Base-by-base conservation (phyloP, 2,113 vertebrate species). In the Grantiella picta region DNA sequence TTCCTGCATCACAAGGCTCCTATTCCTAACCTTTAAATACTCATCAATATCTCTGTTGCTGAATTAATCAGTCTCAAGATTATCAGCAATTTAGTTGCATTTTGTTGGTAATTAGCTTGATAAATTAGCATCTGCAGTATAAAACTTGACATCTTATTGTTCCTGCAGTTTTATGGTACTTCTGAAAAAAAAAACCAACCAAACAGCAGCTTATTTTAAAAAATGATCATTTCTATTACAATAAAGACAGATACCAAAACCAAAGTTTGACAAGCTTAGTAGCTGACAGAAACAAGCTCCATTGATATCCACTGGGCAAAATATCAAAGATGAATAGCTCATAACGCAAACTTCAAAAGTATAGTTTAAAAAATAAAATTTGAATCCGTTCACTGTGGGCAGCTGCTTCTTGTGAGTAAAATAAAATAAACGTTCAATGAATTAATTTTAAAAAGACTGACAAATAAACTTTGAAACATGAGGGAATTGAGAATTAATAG, bases 71-170 rank as follows among this genome's bases (percentile, higher is more conserved):
- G 95, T 90, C 97, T 97, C 96, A 97, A 97, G 97, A 97, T 97
- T 98, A 98, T 98, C 97, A 97, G 97, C 94, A 98, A 97, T 97
- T 98, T 97, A 98, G 95, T 95, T 97, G 95, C 96, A 97, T 98
- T 98, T 98, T 97, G 97, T 97, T 98, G 96, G 97, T 97, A 98
- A 98, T 98, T 98, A 98, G 95, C 97, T 98, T 98, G 97, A 98
- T 98, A 98, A 98, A 98, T 98, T 98, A 98, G 97, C 96, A 97
- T 98, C 97, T 96, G 96, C 95, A 96, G 95, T 96, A 97, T 97
- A 97, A 98, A 98, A 98, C 90, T 97, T 97, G 97, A 97, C 96
- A 98, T 97, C 97, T 97, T 97, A 97, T 97, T 97, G 96, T 98
- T 97, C 88, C 96, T 52, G 93, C 94, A 95, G 91, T 97, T 97